These are phyloP conservation scores for Pteromalus puparum DNA, from an alignment of 1,140 invertebrate species.

Conservation along the genomic window DNA sequence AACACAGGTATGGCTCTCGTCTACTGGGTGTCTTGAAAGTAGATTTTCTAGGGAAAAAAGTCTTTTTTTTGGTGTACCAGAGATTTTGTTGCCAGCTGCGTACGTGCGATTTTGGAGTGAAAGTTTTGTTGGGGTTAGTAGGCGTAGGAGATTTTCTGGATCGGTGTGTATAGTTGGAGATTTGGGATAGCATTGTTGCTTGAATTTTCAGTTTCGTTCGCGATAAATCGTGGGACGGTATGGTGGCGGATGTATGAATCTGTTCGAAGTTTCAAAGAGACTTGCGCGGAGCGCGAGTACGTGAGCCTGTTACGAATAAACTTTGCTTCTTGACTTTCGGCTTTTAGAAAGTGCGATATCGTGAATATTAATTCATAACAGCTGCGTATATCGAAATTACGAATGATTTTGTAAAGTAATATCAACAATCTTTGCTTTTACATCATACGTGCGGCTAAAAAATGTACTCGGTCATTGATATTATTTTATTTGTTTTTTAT, in stretches of 20 bases:
- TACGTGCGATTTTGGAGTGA: too few species aligned
- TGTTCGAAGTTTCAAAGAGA: background rate
- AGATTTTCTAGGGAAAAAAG: constrained; percentile 16
- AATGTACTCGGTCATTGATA: too few species aligned
- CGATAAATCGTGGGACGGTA: too few species aligned
- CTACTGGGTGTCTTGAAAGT: constrained; percentile 43
- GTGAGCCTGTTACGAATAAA: background rate
- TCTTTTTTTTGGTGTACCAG: background rate
- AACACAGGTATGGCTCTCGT: background rate
- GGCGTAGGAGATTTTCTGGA: too few species aligned
- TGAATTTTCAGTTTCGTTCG: background rate
- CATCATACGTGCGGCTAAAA: background rate
- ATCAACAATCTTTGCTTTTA: background rate
- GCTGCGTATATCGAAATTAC: background rate
- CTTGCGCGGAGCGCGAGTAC: background rate
- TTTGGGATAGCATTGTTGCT: too few species aligned
- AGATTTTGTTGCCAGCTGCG: background rate
- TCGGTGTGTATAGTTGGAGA: too few species aligned
- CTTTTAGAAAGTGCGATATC: background rate
- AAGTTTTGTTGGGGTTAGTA: too few species aligned
- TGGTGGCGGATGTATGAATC: too few species aligned
- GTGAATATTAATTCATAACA: background rate
- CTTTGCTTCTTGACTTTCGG: background rate
- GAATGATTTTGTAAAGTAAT: background rate
- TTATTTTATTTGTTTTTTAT: too few species aligned